These are phyloP conservation scores for Drosophila repletoides DNA, from an alignment of 1,140 invertebrate genomes.

Conservation along the genomic window DNA sequence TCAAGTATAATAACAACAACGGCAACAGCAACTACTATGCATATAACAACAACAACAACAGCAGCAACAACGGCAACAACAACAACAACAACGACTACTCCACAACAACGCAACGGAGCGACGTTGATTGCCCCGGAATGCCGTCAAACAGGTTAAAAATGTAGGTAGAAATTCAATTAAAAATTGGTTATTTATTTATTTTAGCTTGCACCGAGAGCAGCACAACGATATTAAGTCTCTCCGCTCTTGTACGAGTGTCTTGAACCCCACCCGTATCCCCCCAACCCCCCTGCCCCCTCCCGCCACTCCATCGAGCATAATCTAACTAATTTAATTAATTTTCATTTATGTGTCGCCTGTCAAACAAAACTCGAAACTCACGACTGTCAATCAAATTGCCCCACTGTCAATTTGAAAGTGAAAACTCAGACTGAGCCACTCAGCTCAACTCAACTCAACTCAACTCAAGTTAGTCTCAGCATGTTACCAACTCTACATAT, in stretches of 20 bases:
- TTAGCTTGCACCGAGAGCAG: conserved; percentile 72
- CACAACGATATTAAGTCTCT: conserved; percentile 33
- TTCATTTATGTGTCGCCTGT: conserved; percentile 54
- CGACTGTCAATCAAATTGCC: conserved; percentile 64
- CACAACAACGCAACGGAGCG: conserved; percentile 60
- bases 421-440: conserved; percentile 37
- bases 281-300: not conserved
- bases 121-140: conserved; percentile 81
- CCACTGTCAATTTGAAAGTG: conserved; percentile 68
- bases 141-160: conserved; percentile 82
- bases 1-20: not conserved
- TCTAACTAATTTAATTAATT: conserved; percentile 67
- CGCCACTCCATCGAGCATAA: conserved; percentile 32
- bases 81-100: conserved; percentile 62
- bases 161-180: conserved; percentile 82
- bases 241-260: too few relatives aligned
- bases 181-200: conserved; percentile 82
- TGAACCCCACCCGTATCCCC: not conserved
- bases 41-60: conserved; percentile 62
- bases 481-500: too few relatives aligned
- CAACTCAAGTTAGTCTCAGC: too few relatives aligned
- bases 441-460: too few relatives aligned
- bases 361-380: conserved; percentile 52
- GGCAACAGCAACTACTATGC: conserved; percentile 54
- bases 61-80: conserved; percentile 45